Evolutionary conservation across 2,888 invertebrate species (phyloP), one percentile per base, ranked within the genome.

Genomic region (Dicyrtomina minuta): DNA sequence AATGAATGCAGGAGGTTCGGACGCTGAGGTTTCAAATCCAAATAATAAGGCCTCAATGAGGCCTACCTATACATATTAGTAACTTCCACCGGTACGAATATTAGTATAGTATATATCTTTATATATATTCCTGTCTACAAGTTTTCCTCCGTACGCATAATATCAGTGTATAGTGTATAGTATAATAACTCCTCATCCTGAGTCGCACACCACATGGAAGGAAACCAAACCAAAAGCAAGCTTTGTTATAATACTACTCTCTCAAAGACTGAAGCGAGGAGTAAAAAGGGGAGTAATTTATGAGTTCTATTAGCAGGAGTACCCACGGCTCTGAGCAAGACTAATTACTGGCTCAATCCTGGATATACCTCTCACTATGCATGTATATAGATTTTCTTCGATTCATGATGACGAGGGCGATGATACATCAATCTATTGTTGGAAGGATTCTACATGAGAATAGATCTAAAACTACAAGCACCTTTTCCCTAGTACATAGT

Each of bases 221-320:
- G 13, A 44, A n/a, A 44, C 44, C 15, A 44, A 44, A 44, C 13
- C n/a, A 44, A 44, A 44, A 44, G 15, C 22, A 12, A n/a, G 8
- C 4, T 49, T 49, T 49, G 15, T 49, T 49, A n/a, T n/a, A n/a
- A n/a, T 17, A 20, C 17, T 22, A n/a, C 22, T n/a, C n/a, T n/a
- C n/a, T n/a, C n/a, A n/a, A n/a, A n/a, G n/a, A n/a, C n/a, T 49
- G 61, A 22, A 24, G n/a, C 61, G 41, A 61, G 26, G 46, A 24
- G 61, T 17, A 49, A 22, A n/a, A 13, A 49, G 49, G 44, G 24
- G 61, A 46, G 46, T 61, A 61, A 61, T 61, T 61, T 61, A 61
- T 61, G 61, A 61, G 61, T 24, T 61, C 41, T 61, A 61, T 61
- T 61, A 61, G 61, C 61, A 61, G 22, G 15, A 55, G 46, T 46